Conservation (phyloP, 2,888 invertebrate species). For the Agapostemon virescens region DNA sequence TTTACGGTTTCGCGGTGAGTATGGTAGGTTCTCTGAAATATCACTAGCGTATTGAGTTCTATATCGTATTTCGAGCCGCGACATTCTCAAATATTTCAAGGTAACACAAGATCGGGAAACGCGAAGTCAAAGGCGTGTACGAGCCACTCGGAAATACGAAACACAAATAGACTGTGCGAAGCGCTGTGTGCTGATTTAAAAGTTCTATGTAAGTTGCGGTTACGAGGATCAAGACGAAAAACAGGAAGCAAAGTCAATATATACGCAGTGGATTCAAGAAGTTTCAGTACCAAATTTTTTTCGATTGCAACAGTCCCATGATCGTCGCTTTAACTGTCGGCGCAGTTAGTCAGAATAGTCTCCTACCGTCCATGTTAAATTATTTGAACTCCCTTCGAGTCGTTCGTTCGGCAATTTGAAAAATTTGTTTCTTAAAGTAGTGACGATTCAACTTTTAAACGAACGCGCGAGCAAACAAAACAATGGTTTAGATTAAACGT, state of each 20-base stretch:
- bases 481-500: no score
- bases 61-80: not conserved
- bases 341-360: not conserved
- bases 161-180: conserved; percentile 26
- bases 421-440: not conserved
- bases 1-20: not conserved
- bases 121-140: conserved; percentile 6
- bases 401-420: not conserved
- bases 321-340: not conserved
- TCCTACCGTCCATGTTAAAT: not conserved
- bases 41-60: not conserved
- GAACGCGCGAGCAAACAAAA: no score
- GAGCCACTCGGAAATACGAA: conserved; percentile 27
- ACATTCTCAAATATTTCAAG: not conserved
- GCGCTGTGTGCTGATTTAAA: conserved; percentile 24
- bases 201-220: conserved; percentile 20
- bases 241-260: conserved; percentile 30
- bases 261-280: not conserved
- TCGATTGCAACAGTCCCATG: not conserved
- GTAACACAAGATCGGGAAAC: not conserved
- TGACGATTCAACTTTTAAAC: no score
- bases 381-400: not conserved
- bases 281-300: not conserved
- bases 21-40: not conserved
- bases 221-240: not conserved